Conservation (phyloP, 2,888 invertebrate species). For the Andrena praecox region DNA sequence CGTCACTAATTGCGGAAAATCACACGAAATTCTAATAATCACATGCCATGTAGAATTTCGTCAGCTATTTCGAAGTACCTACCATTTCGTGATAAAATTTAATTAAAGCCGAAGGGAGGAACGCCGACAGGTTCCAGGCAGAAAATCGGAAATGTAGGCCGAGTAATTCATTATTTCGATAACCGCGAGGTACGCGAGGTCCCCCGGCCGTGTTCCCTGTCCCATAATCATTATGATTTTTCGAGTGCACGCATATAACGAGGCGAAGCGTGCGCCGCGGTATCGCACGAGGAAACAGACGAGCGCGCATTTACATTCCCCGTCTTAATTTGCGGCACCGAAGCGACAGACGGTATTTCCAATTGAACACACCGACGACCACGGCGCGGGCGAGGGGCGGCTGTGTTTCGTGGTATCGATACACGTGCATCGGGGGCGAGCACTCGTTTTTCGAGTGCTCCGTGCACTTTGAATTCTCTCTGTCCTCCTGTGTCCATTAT, state of each 20-base stretch:
- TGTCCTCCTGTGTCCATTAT: conserved; percentile 64
- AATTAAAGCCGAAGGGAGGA: conserved; percentile 1
- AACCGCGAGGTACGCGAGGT: not conserved
- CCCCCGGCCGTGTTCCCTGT: not conserved
- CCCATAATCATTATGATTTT: conserved; percentile 36
- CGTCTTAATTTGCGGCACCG: conserved; percentile 60
- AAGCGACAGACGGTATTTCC: conserved; percentile 62
- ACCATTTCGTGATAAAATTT: not conserved
- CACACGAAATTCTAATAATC: not conserved
- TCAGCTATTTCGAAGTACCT: not conserved
- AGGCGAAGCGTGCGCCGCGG: not conserved
- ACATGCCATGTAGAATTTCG: not conserved
- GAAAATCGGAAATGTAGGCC: conserved; percentile 39
- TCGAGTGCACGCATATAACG: conserved; percentile 35
- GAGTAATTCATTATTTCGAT: conserved; percentile 54
- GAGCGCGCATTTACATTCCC: conserved; percentile 47
- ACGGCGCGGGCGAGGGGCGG: conserved; percentile 18
- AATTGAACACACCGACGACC: conserved; percentile 57
- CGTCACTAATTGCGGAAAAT: not conserved
- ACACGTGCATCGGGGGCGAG: conserved; percentile 37
- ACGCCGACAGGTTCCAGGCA: not conserved
- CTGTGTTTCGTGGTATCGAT: conserved; percentile 48
- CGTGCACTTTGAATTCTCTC: conserved; percentile 61
- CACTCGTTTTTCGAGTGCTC: conserved; percentile 64
- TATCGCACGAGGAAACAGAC: conserved; percentile 9